phyloP scores from a whole-genome alignment of 2,888 invertebrate species.

The Coecobrya sp. region DNA sequence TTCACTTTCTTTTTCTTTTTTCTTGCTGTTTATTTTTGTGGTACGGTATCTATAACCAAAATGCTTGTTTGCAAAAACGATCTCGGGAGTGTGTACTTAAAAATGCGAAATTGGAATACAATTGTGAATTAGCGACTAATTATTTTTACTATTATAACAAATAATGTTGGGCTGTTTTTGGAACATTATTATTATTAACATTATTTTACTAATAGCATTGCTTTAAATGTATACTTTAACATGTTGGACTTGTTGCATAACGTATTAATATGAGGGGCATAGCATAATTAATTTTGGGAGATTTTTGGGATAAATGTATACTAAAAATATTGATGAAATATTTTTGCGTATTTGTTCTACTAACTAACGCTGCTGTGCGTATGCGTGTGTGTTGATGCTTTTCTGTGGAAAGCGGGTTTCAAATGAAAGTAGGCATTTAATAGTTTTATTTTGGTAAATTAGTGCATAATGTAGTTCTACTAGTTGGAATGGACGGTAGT shows the following conservation, averaged over 20 bases:
- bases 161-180: background rate
- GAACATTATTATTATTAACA: background rate
- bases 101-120: too few species aligned
- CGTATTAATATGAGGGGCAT: background rate
- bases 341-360: background rate
- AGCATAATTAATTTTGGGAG: background rate
- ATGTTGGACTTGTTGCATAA: background rate
- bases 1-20: too few species aligned
- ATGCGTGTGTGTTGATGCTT: background rate
- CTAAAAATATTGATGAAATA: background rate
- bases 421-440: background rate
- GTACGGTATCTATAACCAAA: background rate
- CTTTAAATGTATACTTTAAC: background rate
- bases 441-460: slow-evolving; percentile 9
- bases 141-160: background rate
- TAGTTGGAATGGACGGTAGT: slow-evolving; percentile 25
- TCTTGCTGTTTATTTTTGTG: too few species aligned
- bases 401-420: background rate
- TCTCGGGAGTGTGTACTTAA: background rate
- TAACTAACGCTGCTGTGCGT: background rate
- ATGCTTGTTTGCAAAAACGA: background rate
- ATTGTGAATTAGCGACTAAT: too few species aligned
- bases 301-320: background rate
- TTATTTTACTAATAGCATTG: background rate
- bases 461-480: slow-evolving; percentile 22